A percentile compares a stretch with the other conserved stretches of the same genome.
phyloP scores from a whole-genome alignment of 2,888 invertebrate genomes.

The Acronicta psi region DNA sequence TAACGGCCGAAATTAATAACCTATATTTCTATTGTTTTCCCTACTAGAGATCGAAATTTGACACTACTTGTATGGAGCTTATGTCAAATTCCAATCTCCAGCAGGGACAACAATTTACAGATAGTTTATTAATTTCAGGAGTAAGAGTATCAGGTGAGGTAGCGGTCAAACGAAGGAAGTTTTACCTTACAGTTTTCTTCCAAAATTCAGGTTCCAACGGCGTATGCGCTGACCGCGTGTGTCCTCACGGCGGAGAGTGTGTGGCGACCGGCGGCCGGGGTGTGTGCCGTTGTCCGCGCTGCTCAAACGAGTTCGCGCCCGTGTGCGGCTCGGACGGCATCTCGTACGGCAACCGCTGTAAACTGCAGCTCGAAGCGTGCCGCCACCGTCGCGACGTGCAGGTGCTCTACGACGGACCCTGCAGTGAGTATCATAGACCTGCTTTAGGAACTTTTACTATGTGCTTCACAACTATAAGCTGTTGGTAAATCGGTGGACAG shows the following conservation, averaged over 20 bases:
- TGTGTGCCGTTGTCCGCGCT: conserved; percentile 95
- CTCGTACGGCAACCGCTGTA: conserved; percentile 95
- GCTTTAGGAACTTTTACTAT: no score
- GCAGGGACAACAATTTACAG: no score
- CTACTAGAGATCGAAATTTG: no score
- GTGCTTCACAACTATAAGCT: no score
- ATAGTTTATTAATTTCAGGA: no score
- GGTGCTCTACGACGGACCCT: conserved; percentile 94
- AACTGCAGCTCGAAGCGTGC: conserved; percentile 94
- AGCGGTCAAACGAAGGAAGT: no score
- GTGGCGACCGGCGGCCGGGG: conserved; percentile 92
- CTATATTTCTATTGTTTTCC: no score
- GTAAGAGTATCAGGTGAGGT: no score
- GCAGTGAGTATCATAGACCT: conserved; percentile 91
- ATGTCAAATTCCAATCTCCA: no score
- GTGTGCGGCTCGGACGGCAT: conserved; percentile 95
- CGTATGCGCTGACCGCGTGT: conserved; percentile 91
- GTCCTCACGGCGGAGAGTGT: conserved; percentile 93
- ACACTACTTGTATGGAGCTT: no score
- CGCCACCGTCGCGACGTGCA: conserved; percentile 92
- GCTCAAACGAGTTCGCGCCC: conserved; percentile 95
- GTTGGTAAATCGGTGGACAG: no score
- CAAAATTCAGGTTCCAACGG: conserved; percentile 88
- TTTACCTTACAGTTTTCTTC: background rate
- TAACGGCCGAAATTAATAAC: no score